Base-by-base conservation (phyloP, 2,797 vertebrate species). In the Scolopax bukidnonensis region DNA sequence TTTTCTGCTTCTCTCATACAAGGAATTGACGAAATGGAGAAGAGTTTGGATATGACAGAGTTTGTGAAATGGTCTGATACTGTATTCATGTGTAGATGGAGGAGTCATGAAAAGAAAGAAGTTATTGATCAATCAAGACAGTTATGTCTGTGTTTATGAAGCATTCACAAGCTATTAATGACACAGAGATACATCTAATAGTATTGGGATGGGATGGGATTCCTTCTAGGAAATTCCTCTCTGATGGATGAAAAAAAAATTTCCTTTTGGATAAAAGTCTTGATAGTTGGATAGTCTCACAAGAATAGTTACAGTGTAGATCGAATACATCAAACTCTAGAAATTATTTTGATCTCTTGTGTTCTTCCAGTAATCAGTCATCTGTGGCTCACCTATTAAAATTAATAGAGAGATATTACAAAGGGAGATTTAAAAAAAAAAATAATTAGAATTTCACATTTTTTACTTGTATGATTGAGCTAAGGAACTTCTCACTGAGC, bases 401-500 rank as follows among this genome's bases (percentile, higher is more conserved):
- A 60, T 23, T 27, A 24, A 36, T 59, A 59, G 23, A 36, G 1
- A 67, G 1, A 1, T 73, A 23, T 79, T 78, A 45, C 43, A 68
- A 84, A 75, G 30, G 4, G 11, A 53, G 20, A 0, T 0, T 19
- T 11, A 7, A 45, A 59, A 67, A 36, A 47, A 45, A 59, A 67
- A 36, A 47, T 12, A 13, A 7, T 0, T 0, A 36, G 28, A 18
- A 0, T 18, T 84, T 30, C 59, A 5, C 3, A 27, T 71, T 48
- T 56, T 48, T 76, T 27, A 2, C 6, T 61, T 41, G 5, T 2
- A 5, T 9, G 33, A 21, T 14, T 43, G 10, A 32, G 4, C 56
- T 78, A 51, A 48, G 32, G 5, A 76, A 38, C 14, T 73, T 76
- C 18, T 63, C 9, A 1, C 25, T 36, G 5, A 25, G 57, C 12